Evolutionary conservation across 2,888 invertebrate genomes (phyloP), one percentile per base, ranked within the genome.

Genomic region (Ariolimax columbianus): DNA sequence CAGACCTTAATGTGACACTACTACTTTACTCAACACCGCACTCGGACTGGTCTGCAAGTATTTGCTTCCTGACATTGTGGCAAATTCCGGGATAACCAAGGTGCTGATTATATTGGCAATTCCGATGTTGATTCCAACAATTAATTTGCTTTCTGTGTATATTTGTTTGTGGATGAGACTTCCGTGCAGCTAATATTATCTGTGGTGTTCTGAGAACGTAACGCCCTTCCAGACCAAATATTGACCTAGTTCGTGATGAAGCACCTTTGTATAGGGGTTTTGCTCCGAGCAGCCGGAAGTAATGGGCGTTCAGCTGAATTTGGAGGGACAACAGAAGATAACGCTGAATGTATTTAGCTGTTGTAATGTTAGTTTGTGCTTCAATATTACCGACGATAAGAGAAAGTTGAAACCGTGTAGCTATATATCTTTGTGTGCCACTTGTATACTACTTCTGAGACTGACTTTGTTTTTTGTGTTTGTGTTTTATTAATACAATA

Each of bases 121-220:
- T 72, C 23, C 40, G 26, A 7, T 84, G 72, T 84, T 79, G 77
- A 79, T 79, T 55, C 47, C 79, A 38, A 43, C 79, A 77, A 72
- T 84, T 84, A 84, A 84, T 84, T 77, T 79, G n/a, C 40, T 30
- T 47, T 30, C 38, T 78, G 78, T 78, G 59, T 79, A 55, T 84
- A 78, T 84, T 79, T 78, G 43, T 79, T 79, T 84, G 79, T 73
- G 84, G 84, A 72, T 70, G 59, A 78, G 77, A 79, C 79, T 79
- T 84, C 84, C 59, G 72, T 0, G 23, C 19, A 79, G 36, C 79
- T 72, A 84, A 78, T 83, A 79, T 79, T 79, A 78, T 59, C 72
- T 79, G 72, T 26, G 40, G 30, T 40, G 72, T 43, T 59, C 63
- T 30, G 4, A 26, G 59, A 51, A 75, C 55, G 75, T 63, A 40